These are phyloP conservation scores for Chloroceryle amazona DNA, from an alignment of 2,797 vertebrate species.

Conservation along the genomic window DNA sequence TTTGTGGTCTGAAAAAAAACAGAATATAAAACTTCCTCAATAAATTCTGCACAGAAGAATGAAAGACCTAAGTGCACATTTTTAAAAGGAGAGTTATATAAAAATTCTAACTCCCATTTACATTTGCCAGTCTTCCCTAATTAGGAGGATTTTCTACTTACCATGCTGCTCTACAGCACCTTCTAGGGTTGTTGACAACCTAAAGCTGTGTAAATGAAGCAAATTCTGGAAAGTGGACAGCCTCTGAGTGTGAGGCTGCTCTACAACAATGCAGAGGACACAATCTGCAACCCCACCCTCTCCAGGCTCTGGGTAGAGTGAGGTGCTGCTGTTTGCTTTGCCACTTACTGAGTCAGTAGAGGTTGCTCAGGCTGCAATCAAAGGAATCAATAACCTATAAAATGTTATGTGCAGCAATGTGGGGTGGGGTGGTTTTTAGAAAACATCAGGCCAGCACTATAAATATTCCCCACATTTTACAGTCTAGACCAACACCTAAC, in stretches of 20 bases:
- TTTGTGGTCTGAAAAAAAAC: not conserved
- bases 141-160: not conserved
- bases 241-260: not conserved
- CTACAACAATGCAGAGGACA: not conserved
- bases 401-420: not conserved
- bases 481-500: not conserved
- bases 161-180: not conserved
- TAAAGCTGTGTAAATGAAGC: not conserved
- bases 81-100: not conserved
- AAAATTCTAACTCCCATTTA: not conserved
- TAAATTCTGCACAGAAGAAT: not conserved
- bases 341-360: not conserved
- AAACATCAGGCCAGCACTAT: not conserved
- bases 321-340: not conserved
- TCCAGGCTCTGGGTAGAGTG: not conserved
- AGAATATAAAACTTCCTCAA: constrained; percentile 1
- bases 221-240: not conserved
- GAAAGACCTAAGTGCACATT: not conserved
- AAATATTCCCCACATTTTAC: not conserved
- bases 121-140: not conserved
- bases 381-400: not conserved
- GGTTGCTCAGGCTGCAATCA: not conserved
- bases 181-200: not conserved
- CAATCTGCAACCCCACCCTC: not conserved
- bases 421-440: not conserved